These are phyloP conservation scores for Percopsis transmontana DNA, from an alignment of 2,113 vertebrate species.

Conservation along the genomic window DNA sequence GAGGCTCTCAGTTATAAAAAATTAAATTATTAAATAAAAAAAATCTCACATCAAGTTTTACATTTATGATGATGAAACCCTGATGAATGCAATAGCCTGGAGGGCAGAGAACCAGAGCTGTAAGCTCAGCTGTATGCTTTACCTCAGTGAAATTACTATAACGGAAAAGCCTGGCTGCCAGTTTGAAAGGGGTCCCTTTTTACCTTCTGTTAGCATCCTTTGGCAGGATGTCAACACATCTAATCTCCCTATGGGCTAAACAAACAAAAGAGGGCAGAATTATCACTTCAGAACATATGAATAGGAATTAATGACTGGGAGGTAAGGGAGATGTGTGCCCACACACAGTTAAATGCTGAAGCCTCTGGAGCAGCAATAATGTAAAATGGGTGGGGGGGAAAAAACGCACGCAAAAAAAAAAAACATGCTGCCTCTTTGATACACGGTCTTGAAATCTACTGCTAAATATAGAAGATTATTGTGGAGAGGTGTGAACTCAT, in stretches of 20 bases:
- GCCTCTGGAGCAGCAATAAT: background rate
- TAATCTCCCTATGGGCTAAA: constrained; percentile 11
- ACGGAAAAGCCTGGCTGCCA: no score
- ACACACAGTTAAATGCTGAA: constrained; percentile 5
- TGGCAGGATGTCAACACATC: constrained; percentile 19
- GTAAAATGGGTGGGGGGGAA: background rate
- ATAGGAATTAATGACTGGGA: background rate
- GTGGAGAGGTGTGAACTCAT: constrained; percentile 37
- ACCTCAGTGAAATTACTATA: background rate
- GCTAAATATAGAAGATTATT: constrained; percentile 39
- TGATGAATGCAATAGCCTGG: background rate
- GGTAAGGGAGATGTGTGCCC: background rate
- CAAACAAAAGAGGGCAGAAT: background rate
- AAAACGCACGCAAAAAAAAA: no score
- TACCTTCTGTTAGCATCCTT: background rate
- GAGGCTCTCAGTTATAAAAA: no score
- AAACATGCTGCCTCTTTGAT: background rate
- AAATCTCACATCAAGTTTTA: background rate
- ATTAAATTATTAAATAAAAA: no score
- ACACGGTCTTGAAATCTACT: constrained; percentile 34
- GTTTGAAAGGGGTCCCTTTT: background rate
- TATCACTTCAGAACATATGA: constrained; percentile 5
- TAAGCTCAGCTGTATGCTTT: background rate
- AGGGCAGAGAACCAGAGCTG: background rate
- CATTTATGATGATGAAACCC: background rate